These are phyloP conservation scores for Xanthorhoe designata DNA, from an alignment of 2,888 invertebrate genomes.

Conservation along the genomic window DNA sequence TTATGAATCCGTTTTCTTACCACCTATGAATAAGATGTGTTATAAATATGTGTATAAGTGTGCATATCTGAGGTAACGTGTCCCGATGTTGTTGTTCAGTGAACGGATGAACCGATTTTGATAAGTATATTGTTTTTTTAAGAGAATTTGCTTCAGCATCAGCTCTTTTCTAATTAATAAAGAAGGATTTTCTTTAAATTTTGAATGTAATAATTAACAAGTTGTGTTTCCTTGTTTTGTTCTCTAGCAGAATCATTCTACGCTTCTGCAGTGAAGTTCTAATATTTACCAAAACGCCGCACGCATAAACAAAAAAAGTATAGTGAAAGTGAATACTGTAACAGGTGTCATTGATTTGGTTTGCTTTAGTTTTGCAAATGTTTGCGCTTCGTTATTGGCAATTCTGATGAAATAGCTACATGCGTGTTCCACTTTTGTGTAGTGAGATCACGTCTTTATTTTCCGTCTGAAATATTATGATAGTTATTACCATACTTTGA, in stretches of 20 bases:
- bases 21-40: too few species aligned
- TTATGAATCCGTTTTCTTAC: too few species aligned
- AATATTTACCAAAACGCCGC: constrained; percentile 71
- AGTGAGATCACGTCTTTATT: constrained; percentile 33
- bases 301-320: constrained; percentile 64
- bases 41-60: too few species aligned
- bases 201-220: not conserved
- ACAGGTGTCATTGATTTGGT: constrained; percentile 74
- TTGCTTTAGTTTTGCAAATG: constrained; percentile 61
- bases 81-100: too few species aligned
- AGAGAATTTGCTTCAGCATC: too few species aligned
- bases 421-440: constrained; percentile 36
- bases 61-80: too few species aligned
- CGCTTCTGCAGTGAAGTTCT: constrained; percentile 53
- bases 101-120: too few species aligned
- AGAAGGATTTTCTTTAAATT: not conserved
- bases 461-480: constrained; percentile 30
- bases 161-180: too few species aligned
- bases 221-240: constrained; percentile 4
- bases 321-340: constrained; percentile 71
- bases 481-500: constrained; percentile 33
- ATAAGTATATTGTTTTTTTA: too few species aligned
- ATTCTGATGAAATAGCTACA: constrained; percentile 47
- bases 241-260: not conserved
- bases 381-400: constrained; percentile 51